Conservation (phyloP, 2,797 vertebrate species). For the Tapera naevia region DNA sequence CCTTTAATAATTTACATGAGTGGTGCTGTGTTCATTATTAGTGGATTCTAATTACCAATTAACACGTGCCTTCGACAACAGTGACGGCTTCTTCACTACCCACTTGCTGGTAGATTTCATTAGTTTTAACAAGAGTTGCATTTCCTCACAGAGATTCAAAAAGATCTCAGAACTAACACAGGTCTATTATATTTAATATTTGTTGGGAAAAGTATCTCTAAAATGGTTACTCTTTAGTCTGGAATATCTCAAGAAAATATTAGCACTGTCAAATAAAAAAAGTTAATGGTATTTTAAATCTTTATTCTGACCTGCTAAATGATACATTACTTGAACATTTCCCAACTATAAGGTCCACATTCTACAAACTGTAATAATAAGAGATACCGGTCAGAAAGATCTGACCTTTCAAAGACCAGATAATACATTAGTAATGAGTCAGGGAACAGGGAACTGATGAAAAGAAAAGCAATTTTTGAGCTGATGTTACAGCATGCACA, state of each 20-base stretch:
- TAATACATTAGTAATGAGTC: not conserved
- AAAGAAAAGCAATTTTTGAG: not conserved
- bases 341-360: not conserved
- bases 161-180: not conserved
- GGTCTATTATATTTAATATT: not conserved
- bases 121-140: not conserved
- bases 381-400: not conserved
- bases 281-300: not conserved
- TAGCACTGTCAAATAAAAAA: not conserved
- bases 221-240: not conserved
- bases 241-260: not conserved
- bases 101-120: not conserved
- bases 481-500: not conserved
- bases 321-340: not conserved
- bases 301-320: slow-evolving; percentile 5
- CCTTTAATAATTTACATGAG: too few species aligned
- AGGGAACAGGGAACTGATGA: not conserved
- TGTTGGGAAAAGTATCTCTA: not conserved
- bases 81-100: not conserved
- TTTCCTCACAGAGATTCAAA: not conserved
- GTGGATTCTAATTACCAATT: not conserved
- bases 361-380: not conserved
- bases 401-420: slow-evolving; percentile 20
- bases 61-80: not conserved
- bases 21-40: not conserved